Conservation (phyloP, 2,888 invertebrate species). For the Machimus rusticus region DNA sequence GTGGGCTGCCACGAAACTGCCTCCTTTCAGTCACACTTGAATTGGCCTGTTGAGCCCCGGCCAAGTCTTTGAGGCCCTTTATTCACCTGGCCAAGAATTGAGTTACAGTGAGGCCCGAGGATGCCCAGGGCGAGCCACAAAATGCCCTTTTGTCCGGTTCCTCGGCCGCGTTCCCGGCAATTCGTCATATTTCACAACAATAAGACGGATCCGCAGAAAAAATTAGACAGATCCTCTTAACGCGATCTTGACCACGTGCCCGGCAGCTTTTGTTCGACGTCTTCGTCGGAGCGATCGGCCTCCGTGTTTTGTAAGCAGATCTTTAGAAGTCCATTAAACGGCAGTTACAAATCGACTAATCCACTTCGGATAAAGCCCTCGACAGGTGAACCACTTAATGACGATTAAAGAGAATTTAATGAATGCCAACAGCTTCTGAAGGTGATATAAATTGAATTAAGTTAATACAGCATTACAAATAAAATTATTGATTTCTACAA, state of each 20-base stretch:
- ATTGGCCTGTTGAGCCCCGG: neutral
- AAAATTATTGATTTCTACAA: too few relatives aligned
- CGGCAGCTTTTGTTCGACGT: neutral
- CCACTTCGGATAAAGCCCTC: neutral
- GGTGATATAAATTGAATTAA: too few relatives aligned
- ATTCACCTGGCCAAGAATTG: slow-evolving; percentile 9
- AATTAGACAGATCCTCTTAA: neutral
- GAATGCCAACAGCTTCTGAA: too few relatives aligned
- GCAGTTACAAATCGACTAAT: neutral
- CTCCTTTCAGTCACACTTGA: slow-evolving; percentile 9
- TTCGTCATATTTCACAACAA: neutral
- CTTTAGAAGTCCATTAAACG: neutral
- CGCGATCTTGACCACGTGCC: slow-evolving; percentile 3
- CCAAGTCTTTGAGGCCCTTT: neutral
- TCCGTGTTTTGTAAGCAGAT: neutral
- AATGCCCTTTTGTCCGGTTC: neutral
- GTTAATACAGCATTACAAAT: too few relatives aligned
- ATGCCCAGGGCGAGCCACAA: neutral
- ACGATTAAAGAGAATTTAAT: too few relatives aligned
- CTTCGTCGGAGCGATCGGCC: neutral
- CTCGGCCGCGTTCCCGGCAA: neutral
- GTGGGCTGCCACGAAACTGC: neutral
- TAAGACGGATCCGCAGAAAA: neutral
- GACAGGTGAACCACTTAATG: neutral
- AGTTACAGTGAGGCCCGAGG: neutral